phyloP scores from a whole-genome alignment of 2,113 vertebrate genomes.

The Cheirogaleus medius region DNA sequence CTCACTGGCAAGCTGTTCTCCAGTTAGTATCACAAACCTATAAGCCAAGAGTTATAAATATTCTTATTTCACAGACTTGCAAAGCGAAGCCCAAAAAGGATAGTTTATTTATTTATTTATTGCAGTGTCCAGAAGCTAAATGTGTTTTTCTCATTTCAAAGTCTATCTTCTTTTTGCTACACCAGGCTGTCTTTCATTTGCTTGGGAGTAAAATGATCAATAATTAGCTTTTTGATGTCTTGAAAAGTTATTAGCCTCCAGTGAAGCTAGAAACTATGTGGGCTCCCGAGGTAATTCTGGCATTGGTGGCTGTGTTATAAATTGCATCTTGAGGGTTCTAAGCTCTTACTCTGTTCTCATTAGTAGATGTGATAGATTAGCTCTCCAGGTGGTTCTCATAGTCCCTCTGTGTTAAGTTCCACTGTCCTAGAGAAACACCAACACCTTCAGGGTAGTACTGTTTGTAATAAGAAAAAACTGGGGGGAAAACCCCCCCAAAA shows the following conservation, averaged over 20 bases:
- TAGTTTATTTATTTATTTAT: neutral
- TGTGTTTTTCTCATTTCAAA: neutral
- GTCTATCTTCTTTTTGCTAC: neutral
- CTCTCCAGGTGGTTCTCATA: neutral
- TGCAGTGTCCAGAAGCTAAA: neutral
- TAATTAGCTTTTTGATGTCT: constrained; percentile 44
- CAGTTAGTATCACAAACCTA: neutral
- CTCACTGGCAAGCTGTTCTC: neutral
- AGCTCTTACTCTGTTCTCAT: neutral
- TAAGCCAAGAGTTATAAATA: neutral
- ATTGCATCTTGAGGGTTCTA: neutral
- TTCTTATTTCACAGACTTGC: neutral
- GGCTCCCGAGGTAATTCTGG: neutral
- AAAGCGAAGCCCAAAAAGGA: neutral
- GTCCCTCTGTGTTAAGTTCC: neutral
- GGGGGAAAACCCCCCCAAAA: neutral
- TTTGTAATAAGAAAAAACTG: neutral
- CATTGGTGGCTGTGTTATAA: neutral
- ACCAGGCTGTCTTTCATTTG: constrained; percentile 37
- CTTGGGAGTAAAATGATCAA: neutral
- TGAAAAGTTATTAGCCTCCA: neutral
- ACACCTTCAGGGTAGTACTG: neutral
- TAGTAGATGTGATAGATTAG: neutral
- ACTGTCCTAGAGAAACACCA: neutral
- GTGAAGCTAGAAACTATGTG: neutral